These are phyloP conservation scores for Lasius platythorax DNA, from an alignment of 2,888 invertebrate species.

Conservation along the genomic window DNA sequence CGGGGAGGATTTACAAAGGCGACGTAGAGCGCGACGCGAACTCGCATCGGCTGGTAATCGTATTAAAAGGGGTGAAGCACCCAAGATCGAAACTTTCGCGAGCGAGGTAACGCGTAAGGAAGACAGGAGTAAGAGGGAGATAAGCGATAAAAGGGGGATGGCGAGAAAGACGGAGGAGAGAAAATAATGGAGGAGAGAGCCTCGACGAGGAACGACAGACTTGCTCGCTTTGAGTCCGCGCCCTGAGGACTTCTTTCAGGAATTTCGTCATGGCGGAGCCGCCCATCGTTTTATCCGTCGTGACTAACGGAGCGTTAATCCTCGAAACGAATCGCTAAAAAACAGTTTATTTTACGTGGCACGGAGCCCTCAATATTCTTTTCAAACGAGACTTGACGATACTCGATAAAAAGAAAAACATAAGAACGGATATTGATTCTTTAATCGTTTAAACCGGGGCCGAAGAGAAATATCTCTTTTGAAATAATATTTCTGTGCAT, in stretches of 20 bases:
- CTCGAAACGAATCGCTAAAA: constrained; percentile 77
- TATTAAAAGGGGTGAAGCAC: constrained; percentile 72
- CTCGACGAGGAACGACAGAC: constrained; percentile 54
- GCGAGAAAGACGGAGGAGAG: constrained; percentile 41
- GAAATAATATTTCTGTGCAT: constrained; percentile 43
- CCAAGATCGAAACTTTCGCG: constrained; percentile 64
- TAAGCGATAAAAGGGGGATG: constrained; percentile 11
- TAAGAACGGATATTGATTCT: constrained; percentile 47
- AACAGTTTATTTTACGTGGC: constrained; percentile 75
- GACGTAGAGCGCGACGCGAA: constrained; percentile 68
- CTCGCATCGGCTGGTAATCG: constrained; percentile 73
- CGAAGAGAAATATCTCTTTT: constrained; percentile 6
- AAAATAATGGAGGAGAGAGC: constrained; percentile 48
- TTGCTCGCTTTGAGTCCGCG: constrained; percentile 58
- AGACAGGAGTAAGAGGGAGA: constrained; percentile 1
- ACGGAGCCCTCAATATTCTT: constrained; percentile 60
- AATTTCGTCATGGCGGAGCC: constrained; percentile 73
- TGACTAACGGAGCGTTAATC: constrained; percentile 79
- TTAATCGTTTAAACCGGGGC: constrained; percentile 36
- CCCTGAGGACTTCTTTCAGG: constrained; percentile 71
- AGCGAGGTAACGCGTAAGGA: constrained; percentile 35
- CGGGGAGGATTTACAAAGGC: constrained; percentile 51
- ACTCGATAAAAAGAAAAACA: constrained; percentile 30
- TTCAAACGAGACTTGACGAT: constrained; percentile 23
- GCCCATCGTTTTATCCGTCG: constrained; percentile 70